These are phyloP conservation scores for Drosophila niveifrons DNA, from an alignment of 2,888 invertebrate species.

Conservation along the genomic window DNA sequence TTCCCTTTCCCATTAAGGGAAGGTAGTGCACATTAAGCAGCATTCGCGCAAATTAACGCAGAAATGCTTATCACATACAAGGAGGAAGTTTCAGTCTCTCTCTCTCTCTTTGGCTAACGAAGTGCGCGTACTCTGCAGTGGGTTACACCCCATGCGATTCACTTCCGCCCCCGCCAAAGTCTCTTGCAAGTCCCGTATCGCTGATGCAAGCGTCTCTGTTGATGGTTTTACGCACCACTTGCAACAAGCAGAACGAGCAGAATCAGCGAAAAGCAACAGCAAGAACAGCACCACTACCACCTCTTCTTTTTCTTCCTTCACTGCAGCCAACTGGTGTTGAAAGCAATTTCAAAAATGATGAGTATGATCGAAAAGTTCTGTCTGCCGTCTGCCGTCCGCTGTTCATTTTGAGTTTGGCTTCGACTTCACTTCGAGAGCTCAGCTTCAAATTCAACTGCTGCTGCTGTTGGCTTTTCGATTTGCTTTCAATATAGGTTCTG, in stretches of 20 bases:
- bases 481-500: slow-evolving; percentile 75
- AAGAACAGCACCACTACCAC: slow-evolving; percentile 15
- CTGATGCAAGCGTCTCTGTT: slow-evolving; percentile 73
- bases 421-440: background rate
- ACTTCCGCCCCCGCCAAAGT: slow-evolving; percentile 35
- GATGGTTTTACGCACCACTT: slow-evolving; percentile 77
- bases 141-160: slow-evolving; percentile 70
- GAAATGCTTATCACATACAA: slow-evolving; percentile 59
- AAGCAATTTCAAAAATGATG: slow-evolving; percentile 85
- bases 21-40: slow-evolving; percentile 69
- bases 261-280: slow-evolving; percentile 6
- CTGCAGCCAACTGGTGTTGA: slow-evolving; percentile 81
- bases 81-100: slow-evolving; percentile 15
- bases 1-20: background rate
- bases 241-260: slow-evolving; percentile 8
- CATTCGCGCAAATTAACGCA: slow-evolving; percentile 79
- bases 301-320: background rate
- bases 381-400: slow-evolving; percentile 30
- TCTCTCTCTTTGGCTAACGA: slow-evolving; percentile 59
- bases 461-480: slow-evolving; percentile 75
- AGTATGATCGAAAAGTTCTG: slow-evolving; percentile 81
- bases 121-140: slow-evolving; percentile 71
- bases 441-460: slow-evolving; percentile 26
- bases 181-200: slow-evolving; percentile 20
- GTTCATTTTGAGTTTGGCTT: background rate